Base-by-base conservation (phyloP, 2,888 invertebrate genomes). In the Clepsis dumicolana region DNA sequence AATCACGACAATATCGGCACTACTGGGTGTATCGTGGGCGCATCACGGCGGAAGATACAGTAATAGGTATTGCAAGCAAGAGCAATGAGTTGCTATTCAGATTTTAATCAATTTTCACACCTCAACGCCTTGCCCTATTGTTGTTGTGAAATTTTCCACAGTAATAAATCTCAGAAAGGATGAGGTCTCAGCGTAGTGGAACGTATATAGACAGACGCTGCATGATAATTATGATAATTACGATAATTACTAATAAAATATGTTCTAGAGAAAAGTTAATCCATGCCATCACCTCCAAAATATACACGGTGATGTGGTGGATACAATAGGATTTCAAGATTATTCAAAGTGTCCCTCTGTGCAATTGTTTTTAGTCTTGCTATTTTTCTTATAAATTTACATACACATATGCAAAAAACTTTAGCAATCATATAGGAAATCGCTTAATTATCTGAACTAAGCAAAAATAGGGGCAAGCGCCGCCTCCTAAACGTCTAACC, bases 401-500 rank as follows among this genome's bases (percentile, higher is more conserved):
- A n/a, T n/a, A n/a, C n/a, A n/a, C n/a, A n/a, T n/a, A n/a, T n/a
- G n/a, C n/a, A n/a, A 52, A 27, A 25, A 44, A 2, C 16, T n/a
- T 24, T 12, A 24, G 14, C 14, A 50, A 50, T 38, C n/a, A 25
- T 16, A 53, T 53, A 18, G 32, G 14, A 24, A 50, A 50, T 38
- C n/a, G 32, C 18, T 59, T 53, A 18, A 44, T 56, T 56, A 27
- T 25, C 10, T 38, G 53, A 18, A 61, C 68, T 68, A 72, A 53
- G 53, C 62, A 74, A 70, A 73, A 77, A 75, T 73, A 79, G 73
- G 75, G 73, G 59, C 71, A 67, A 75, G 79, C 73, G 80, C 83
- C 86, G 86, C 87, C 88, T 87, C 82, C 80, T 77, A 84, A 81
- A 80, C 82, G 80, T 82, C 82, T 84, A 84, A 85, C 83, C 82